Evolutionary conservation across 1,140 invertebrate species (phyloP).

Genomic region (Branchinecta lynchi): DNA sequence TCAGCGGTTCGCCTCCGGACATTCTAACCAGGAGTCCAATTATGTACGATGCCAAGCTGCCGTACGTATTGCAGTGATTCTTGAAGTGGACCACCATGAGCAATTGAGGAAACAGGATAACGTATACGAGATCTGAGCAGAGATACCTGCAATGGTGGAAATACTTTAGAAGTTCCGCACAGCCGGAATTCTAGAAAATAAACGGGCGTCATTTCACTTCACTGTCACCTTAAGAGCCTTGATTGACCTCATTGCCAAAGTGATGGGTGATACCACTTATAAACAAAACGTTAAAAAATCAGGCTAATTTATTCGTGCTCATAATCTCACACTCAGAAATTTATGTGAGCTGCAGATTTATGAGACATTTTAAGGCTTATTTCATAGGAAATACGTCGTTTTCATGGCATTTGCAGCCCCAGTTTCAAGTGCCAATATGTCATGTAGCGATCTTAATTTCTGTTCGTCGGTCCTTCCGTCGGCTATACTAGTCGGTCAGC

Average conservation of each 20-base stretch:
- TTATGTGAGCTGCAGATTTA: too few relatives aligned
- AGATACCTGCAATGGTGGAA: constrained; percentile 47
- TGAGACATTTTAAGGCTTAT: too few relatives aligned
- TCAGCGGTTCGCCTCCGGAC: constrained; percentile 68
- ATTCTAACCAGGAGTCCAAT: constrained; percentile 72
- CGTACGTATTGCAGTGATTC: constrained; percentile 87
- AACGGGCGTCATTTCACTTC: neutral
- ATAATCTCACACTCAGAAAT: too few relatives aligned
- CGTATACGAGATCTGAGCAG: constrained; percentile 94
- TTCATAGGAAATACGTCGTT: too few relatives aligned
- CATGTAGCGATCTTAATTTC: too few relatives aligned
- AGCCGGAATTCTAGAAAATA: constrained; percentile 12
- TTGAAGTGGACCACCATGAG: constrained; percentile 93
- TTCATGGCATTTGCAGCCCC: too few relatives aligned
- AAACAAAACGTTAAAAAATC: too few relatives aligned
- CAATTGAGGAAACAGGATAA: constrained; percentile 94
- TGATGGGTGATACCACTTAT: neutral
- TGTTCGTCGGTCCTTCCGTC: too few relatives aligned
- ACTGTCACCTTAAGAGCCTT: neutral
- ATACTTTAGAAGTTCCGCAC: constrained; percentile 13
- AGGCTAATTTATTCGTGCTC: too few relatives aligned
- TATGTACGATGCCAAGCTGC: constrained; percentile 75
- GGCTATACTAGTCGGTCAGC: too few relatives aligned
- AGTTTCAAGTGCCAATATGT: too few relatives aligned
- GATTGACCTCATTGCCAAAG: neutral